Evolutionary conservation across 2,888 invertebrate species (phyloP).

Genomic region (Drosophila pegasa): DNA sequence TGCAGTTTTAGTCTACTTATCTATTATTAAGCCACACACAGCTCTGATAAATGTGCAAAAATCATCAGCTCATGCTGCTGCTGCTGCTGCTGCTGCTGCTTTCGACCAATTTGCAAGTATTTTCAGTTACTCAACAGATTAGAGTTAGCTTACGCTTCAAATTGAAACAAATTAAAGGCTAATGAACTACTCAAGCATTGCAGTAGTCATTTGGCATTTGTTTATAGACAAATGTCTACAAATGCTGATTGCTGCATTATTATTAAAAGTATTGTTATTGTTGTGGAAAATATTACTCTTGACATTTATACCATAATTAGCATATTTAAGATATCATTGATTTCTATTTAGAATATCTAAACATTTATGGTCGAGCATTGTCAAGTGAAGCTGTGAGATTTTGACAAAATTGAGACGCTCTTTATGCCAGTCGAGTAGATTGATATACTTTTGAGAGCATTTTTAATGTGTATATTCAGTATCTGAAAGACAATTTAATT

Average conservation of each 20-base stretch:
- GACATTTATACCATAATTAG: background rate
- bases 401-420: too few species aligned
- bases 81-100: slow-evolving; percentile 10
- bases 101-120: slow-evolving; percentile 29
- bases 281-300: background rate
- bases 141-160: slow-evolving; percentile 21
- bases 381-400: background rate
- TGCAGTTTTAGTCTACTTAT: slow-evolving; percentile 47
- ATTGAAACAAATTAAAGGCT: slow-evolving; percentile 10
- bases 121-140: slow-evolving; percentile 34
- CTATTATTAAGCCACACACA: slow-evolving; percentile 50
- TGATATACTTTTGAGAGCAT: background rate
- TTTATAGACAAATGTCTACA: background rate
- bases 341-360: too few species aligned
- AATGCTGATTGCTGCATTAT: background rate
- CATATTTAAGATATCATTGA: background rate
- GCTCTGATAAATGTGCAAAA: slow-evolving; percentile 45
- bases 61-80: slow-evolving; percentile 29
- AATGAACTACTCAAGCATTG: slow-evolving; percentile 3
- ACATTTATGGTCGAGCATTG: background rate
- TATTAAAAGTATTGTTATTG: background rate
- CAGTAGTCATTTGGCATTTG: background rate
- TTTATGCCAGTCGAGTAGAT: background rate
- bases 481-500: background rate
- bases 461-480: background rate